phyloP scores from a whole-genome alignment of 1,140 invertebrate species.

The Eurosta solidaginis region DNA sequence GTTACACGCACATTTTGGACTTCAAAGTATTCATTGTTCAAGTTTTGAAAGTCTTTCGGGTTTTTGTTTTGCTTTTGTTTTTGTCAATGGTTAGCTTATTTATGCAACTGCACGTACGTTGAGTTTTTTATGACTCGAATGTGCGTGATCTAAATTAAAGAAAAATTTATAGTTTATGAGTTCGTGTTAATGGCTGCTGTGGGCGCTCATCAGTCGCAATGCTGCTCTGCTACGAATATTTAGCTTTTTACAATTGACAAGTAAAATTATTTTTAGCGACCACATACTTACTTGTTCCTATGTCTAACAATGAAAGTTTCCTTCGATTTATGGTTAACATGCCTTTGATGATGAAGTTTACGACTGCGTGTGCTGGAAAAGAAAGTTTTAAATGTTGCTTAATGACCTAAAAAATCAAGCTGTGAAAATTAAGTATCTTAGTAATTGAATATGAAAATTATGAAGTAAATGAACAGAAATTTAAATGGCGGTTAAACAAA shows the following conservation, averaged over 20 bases:
- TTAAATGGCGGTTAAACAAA: too few relatives aligned
- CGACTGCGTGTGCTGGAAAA: background rate
- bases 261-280: constrained; percentile 39
- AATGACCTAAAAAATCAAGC: constrained; percentile 20
- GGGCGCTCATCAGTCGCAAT: background rate
- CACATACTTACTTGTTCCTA: constrained; percentile 16
- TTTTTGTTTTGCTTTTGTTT: background rate
- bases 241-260: background rate
- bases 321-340: background rate
- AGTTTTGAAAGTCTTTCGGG: constrained; percentile 16
- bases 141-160: constrained; percentile 28
- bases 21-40: background rate
- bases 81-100: constrained; percentile 18
- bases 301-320: background rate
- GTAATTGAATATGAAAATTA: constrained; percentile 24
- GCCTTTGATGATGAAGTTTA: background rate
- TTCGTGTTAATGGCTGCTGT: constrained; percentile 25
- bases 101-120: constrained; percentile 25
- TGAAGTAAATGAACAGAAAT: background rate
- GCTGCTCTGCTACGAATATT: too few relatives aligned
- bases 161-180: constrained; percentile 28
- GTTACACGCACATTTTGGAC: background rate
- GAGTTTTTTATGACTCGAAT: constrained; percentile 27
- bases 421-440: background rate
- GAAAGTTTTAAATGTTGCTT: background rate